Base-by-base conservation (phyloP, 2,113 vertebrate genomes). In the Sinocyclocheilus grahami region DNA sequence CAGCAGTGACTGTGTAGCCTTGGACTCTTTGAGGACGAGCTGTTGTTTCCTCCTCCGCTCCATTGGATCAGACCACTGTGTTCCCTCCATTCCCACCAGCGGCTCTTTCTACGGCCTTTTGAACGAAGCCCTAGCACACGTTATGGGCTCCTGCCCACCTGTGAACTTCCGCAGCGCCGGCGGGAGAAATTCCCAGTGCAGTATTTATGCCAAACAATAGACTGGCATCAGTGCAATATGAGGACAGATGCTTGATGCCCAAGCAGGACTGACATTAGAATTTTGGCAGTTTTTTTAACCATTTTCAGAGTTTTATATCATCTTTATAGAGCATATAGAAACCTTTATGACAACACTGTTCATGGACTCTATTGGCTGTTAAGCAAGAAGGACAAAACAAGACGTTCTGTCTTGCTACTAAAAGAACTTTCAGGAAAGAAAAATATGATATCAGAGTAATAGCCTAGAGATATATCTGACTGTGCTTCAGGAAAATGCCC, bases 371-470 rank as follows among this genome's bases (percentile, higher is more conserved):
- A 90, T 94, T 94, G 95, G 93, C 85, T 91, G 93, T 90, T 92
- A 92, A 92, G 90, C 93, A 65, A n/a, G 58, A 86, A 85, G 92
- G 90, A 94, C 94, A 95, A 93, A 93, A 94, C 95, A 95, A 93
- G 93, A 92, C 94, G 94, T 92, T 92, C 93, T 93, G 95, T 92
- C 87, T 88, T 95, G 95, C 96, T 96, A 92, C 91, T 85, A 87
- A 96, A 91, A 94, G 94, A 93, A 95, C 89, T 94, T 94, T 96
- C 94, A 95, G 94, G 94, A 91, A 89, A 92, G 90, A 89, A 90
- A 91, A 75, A 93, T 90, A 92, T 92, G 94, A 93, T 89, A 86
- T 90, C 93, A 94, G 93, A 95, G 94, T 96, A 94, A 96, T 95
- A 95, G 91, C 91, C 72, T 93, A 95, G 94, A 94, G 94, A 91